Evolutionary conservation across 2,888 invertebrate genomes (phyloP).

Genomic region (Hemaris fuciformis): DNA sequence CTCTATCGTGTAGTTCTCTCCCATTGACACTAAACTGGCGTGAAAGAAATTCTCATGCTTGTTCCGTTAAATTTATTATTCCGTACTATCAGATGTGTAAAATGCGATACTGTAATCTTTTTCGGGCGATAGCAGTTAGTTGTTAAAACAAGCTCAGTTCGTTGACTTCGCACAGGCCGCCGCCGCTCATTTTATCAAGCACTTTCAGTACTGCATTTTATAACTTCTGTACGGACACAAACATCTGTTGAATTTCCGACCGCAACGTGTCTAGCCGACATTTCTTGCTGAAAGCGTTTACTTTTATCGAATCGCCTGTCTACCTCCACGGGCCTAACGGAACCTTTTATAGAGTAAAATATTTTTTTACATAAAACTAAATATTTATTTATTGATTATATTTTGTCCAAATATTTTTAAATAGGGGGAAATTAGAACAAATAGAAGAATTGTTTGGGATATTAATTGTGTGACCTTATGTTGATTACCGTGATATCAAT

Average conservation of each 20-base stretch:
- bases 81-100: neutral
- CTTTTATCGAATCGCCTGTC: neutral
- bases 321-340: neutral
- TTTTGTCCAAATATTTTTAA: neutral
- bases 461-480: no score
- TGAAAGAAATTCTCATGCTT: neutral
- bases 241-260: neutral
- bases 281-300: neutral
- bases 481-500: no score
- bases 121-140: constrained; percentile 1
- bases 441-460: no score
- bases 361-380: no score
- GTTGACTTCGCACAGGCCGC: neutral
- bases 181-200: neutral
- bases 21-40: neutral
- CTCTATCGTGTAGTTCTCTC: neutral
- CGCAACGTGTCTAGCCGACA: neutral
- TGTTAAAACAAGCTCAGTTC: neutral
- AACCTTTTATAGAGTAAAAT: neutral
- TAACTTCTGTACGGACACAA: neutral
- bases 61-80: neutral
- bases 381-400: neutral
- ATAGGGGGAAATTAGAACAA: no score
- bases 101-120: constrained; percentile 1
- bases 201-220: neutral